Base-by-base conservation (phyloP, 1,140 invertebrate species). In the Rhagoletis pomonella region DNA sequence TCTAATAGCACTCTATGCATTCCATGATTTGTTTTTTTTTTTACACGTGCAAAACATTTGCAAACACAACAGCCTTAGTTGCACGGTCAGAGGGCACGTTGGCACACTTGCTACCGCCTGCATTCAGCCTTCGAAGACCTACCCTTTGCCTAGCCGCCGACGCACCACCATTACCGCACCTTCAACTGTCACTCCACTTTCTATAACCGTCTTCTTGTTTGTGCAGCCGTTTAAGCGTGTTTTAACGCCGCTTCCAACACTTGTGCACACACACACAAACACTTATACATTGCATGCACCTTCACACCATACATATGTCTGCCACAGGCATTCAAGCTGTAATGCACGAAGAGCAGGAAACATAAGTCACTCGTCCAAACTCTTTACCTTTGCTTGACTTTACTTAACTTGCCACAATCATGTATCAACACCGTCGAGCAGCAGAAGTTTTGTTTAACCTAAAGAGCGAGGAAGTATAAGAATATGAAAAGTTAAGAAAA, bases 201-300 rank as follows among this genome's bases (percentile, higher is more conserved):
- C n/a, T 10, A 19, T 9, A n/a, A 44, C 12, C n/a, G 73, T 19
- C 73, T 81, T 19, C 9, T 55, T 81, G 50, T 81, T 81, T 81
- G 73, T 55, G 73, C 47, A 81, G 73, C 50, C 73, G 73, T 81
- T 81, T 81, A 81, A 81, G 73, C 73, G 47, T 81, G 73, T 58
- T 81, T 81, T 58, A 58, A n/a, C 47, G 47, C 73, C 73, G 47
- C 47, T 81, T 58, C 73, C 73, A 50, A 55, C 47, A 55, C 73
- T 81, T 55, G 19, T 19, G 47, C 47, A 55, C 65, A n/a, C 42
- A 17, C 5, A 55, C 14, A 55, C 44, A 29, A 6, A 77, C 12
- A 7, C n/a, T 3, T 4, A 17, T 0, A 29, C 4, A 19, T 67
- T 17, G 64, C 29, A 9, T 39, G 19, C 64, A 29, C n/a, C 7